Evolutionary conservation across 2,888 invertebrate genomes (phyloP).

Genomic region (Rhagonycha lutea): DNA sequence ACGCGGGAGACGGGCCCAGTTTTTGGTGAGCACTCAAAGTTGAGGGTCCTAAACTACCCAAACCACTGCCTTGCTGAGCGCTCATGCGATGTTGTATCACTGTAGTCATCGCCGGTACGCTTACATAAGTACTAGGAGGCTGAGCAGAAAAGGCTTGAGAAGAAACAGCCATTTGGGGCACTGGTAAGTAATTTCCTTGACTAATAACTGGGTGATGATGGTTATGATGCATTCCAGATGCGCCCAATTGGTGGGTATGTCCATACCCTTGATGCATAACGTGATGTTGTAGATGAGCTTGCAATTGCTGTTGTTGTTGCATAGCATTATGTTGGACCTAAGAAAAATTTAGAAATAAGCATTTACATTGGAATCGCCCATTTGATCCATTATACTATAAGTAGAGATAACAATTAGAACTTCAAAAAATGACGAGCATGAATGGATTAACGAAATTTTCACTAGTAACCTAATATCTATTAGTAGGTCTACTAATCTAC

Average conservation of each 20-base stretch:
- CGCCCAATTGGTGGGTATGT: constrained; percentile 50
- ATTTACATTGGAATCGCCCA: neutral
- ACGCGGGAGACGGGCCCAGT: constrained; percentile 60
- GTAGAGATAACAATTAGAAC: no score
- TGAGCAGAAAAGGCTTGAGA: constrained; percentile 61
- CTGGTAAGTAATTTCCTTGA: constrained; percentile 58
- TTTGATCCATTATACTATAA: no score
- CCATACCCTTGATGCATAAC: constrained; percentile 41
- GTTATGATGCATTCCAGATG: constrained; percentile 51
- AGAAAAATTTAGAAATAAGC: neutral
- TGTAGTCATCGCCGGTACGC: constrained; percentile 66
- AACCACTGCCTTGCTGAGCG: constrained; percentile 55
- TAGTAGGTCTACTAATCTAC: no score
- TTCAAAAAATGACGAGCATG: no score
- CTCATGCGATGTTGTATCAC: constrained; percentile 66
- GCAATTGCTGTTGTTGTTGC: constrained; percentile 51
- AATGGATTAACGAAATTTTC: no score
- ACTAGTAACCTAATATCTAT: no score
- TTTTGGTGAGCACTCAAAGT: constrained; percentile 55
- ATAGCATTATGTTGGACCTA: constrained; percentile 34
- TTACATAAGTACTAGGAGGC: constrained; percentile 63
- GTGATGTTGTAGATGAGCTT: constrained; percentile 42
- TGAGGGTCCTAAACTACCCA: constrained; percentile 38
- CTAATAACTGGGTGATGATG: constrained; percentile 53
- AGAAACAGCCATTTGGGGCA: constrained; percentile 62